Percentiles rank a stretch among this genome's conserved stretches.
Evolutionary conservation across 1,140 invertebrate genomes (phyloP).

Genomic region (Hylyphantes graminicola): DNA sequence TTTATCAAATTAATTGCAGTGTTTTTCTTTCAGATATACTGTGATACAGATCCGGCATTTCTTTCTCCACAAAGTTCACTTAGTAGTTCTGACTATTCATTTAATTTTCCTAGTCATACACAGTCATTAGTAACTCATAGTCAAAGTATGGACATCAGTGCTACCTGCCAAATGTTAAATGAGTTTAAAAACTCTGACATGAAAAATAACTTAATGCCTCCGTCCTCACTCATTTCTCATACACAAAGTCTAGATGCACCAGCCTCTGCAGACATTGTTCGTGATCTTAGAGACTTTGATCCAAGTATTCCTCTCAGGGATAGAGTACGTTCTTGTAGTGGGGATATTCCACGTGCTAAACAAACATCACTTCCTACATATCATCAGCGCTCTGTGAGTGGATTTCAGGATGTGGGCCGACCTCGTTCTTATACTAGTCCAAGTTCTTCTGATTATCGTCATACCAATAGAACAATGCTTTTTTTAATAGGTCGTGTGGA

Average conservation of each 20-base stretch:
- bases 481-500: conserved; percentile 87
- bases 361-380: conserved; percentile 58
- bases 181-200: conserved; percentile 4
- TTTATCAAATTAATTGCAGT: background rate
- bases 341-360: conserved; percentile 54
- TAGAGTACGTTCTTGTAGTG: conserved; percentile 56
- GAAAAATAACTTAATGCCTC: conserved; percentile 35
- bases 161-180: background rate
- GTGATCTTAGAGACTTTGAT: conserved; percentile 58
- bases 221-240: conserved; percentile 62
- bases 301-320: conserved; percentile 13
- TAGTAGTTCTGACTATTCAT: background rate
- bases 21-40: conserved; percentile 36
- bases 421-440: conserved; percentile 32
- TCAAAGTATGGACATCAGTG: conserved; percentile 33
- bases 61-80: conserved; percentile 39
- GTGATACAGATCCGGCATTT: conserved; percentile 39
- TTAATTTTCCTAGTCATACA: conserved; percentile 14
- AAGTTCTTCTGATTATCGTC: background rate
- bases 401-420: conserved; percentile 20
- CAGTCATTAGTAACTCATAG: conserved; percentile 37
- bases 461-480: conserved; percentile 91
- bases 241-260: conserved; percentile 63
- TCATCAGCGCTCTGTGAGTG: conserved; percentile 35
- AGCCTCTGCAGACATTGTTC: conserved; percentile 55